Base-by-base conservation (phyloP, 2,888 invertebrate species). In the Dione vanillae region DNA sequence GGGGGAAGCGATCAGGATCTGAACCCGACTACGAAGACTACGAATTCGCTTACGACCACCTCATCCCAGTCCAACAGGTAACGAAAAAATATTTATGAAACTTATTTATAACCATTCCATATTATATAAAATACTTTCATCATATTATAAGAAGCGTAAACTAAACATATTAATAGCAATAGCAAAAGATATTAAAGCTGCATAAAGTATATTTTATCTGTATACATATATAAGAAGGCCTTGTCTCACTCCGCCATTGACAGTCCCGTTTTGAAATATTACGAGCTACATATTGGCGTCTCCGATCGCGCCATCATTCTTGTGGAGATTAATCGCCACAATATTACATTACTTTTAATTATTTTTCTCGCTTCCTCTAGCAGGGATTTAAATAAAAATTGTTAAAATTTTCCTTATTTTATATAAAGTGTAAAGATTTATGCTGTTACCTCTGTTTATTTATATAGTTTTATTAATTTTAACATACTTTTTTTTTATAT, bases 1-100 rank as follows among this genome's bases (percentile, higher is more conserved):
- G 96, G 96, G 96, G 96, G 79, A 96, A 96, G 83, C 93, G 96
- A 1, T 74, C 86, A 10, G 80, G 80, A 14, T 72, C 87, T 6
- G 90, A 89, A 19, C 85, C 88, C 1, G 92, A 92, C 79, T 89
- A 91, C 77, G 88, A 91, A 58, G 93, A 92, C 71, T 79, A 89
- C n/a, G 92, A 90, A 54, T 82, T 86, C 12, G 80, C 81, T 43
- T 79, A 87, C 35, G 92, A 91, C 69, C 88, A 90, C 72, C 79
- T 88, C 11, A 72, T 85, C 49, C 89, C 90, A 5, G 71, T 80
- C 12, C 87, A 87, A 78, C 87, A 91, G 87, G 91, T 90, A 75
- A 35, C 7, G n/a, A 11, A 27, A n/a, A 49, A 11, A 11, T 11
- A 49, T 49, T 47, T 49, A 49, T 11, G 19, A 49, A 5, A n/a